A percentile compares a stretch with the other conserved stretches of the same genome.
phyloP scores from a whole-genome alignment of 2,113 vertebrate genomes.

The Eptesicus fuscus region DNA sequence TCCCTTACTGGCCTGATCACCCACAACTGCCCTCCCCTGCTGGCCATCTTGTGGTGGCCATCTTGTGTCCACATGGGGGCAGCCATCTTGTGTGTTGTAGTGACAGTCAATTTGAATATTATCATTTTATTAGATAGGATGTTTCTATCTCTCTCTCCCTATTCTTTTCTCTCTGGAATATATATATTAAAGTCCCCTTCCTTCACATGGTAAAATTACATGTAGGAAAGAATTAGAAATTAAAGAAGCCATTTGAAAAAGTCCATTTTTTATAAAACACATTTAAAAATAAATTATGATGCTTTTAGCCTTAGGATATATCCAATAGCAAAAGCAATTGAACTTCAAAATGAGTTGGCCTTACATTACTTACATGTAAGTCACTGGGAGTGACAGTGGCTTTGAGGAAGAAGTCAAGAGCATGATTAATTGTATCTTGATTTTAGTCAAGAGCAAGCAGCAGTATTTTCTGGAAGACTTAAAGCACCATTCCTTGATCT shows the following conservation, averaged over 20 bases:
- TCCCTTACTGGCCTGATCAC: too few species aligned
- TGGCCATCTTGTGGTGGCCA: too few species aligned
- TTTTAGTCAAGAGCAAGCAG: conserved; percentile 57
- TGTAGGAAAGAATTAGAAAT: not conserved
- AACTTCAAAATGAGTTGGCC: conserved; percentile 46
- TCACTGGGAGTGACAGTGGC: conserved; percentile 42
- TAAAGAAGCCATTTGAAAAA: not conserved
- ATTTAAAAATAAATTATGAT: conserved; percentile 37
- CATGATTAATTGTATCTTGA: conserved; percentile 70
- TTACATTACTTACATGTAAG: conserved; percentile 57
- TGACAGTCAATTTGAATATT: too few species aligned
- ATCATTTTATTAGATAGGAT: too few species aligned
- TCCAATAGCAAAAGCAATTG: conserved; percentile 47
- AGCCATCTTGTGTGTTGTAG: too few species aligned
- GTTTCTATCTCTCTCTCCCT: too few species aligned
- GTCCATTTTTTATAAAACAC: not conserved
- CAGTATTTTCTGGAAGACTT: conserved; percentile 75
- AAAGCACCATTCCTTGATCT: conserved; percentile 86
- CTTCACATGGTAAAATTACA: not conserved
- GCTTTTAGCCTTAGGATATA: not conserved
- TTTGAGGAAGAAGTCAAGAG: conserved; percentile 44
- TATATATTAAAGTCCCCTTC: not conserved
- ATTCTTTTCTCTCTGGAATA: too few species aligned
- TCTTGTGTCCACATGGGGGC: too few species aligned
- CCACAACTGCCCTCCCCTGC: too few species aligned